Percentiles rank a stretch among this genome's conserved stretches.
Conservation (phyloP, 64 coral and sea anemone genomes). For the Catalaphyllia jardinei region DNA sequence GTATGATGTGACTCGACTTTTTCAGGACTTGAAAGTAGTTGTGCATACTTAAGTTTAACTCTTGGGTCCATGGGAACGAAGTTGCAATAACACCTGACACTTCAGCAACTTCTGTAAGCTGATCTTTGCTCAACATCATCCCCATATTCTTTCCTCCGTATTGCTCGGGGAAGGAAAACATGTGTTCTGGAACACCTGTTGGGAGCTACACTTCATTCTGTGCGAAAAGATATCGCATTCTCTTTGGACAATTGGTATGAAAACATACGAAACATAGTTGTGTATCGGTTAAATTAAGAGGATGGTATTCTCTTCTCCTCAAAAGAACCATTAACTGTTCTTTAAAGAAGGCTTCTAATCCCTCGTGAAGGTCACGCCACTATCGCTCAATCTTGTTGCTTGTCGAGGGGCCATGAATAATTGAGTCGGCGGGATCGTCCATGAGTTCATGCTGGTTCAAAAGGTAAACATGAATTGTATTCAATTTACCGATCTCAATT, state of each 20-base stretch:
- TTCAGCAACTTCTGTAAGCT: neutral
- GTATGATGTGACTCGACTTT: neutral
- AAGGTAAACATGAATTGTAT: constrained; percentile 6
- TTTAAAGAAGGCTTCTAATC: constrained; percentile 13
- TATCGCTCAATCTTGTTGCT: constrained; percentile 15
- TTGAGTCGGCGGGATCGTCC: neutral
- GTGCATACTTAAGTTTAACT: neutral
- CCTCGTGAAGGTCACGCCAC: constrained; percentile 9
- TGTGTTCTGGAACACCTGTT: neutral
- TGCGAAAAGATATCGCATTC: neutral
- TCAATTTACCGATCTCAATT: constrained; percentile 6
- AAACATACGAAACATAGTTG: neutral
- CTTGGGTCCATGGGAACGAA: neutral
- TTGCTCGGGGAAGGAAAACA: neutral
- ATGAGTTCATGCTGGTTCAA: constrained; percentile 2
- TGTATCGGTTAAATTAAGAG: neutral
- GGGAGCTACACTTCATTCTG: neutral
- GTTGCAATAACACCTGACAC: neutral
- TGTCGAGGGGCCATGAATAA: constrained; percentile 29
- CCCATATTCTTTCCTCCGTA: neutral
- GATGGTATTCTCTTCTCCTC: neutral
- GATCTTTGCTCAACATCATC: neutral
- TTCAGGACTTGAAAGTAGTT: neutral
- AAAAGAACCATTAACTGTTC: neutral
- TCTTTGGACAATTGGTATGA: neutral